Evolutionary conservation across 2,888 invertebrate species (phyloP).

Genomic region (Scelioninae gen. 1): DNA sequence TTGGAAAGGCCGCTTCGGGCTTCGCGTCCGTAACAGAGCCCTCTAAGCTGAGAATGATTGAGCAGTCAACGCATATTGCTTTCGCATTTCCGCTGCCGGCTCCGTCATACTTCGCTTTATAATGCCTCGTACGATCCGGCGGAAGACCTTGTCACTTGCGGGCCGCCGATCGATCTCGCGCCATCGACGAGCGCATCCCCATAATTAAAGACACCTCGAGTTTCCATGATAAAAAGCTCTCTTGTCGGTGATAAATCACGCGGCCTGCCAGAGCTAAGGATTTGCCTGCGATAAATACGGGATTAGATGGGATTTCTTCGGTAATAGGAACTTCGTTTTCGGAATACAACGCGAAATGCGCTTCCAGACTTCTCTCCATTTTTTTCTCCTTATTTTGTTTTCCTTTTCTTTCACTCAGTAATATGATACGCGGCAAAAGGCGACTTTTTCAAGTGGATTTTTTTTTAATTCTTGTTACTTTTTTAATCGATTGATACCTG

Average conservation of each 20-base stretch:
- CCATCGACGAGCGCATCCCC: constrained; percentile 62
- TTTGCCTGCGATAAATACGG: constrained; percentile 68
- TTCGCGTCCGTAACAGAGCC: constrained; percentile 52
- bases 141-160: constrained; percentile 65
- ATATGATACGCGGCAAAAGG: constrained; percentile 6
- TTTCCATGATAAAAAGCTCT: constrained; percentile 66
- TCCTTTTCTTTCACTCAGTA: constrained; percentile 7
- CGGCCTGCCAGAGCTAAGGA: constrained; percentile 50
- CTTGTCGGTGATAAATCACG: constrained; percentile 67
- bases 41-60: constrained; percentile 80
- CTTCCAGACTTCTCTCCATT: too few species aligned
- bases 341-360: constrained; percentile 38
- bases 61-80: constrained; percentile 77
- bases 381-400: constrained; percentile 8
- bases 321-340: constrained; percentile 64
- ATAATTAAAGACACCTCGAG: constrained; percentile 67
- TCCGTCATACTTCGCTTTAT: constrained; percentile 70
- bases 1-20: constrained; percentile 76
- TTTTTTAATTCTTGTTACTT: too few species aligned
- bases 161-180: constrained; percentile 74
- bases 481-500: too few species aligned
- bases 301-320: constrained; percentile 61
- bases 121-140: constrained; percentile 55
- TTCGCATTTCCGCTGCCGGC: constrained; percentile 55
- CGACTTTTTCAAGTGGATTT: too few species aligned